Base-by-base conservation (phyloP, 2,888 invertebrate species). In the Temnothorax unifasciatus region DNA sequence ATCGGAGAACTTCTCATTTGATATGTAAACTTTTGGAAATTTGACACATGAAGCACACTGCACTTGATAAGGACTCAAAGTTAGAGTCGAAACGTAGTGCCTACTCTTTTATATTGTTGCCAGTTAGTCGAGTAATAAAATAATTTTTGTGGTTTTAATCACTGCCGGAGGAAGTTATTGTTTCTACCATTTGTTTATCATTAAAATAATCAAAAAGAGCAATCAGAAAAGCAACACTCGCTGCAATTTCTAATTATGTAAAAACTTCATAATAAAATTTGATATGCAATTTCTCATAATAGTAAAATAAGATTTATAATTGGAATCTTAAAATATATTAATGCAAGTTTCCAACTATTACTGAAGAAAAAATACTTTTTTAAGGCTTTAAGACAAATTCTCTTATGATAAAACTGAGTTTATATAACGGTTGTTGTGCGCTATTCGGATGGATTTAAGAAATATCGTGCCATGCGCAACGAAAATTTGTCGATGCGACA, bases 381-480 rank as follows among this genome's bases (percentile, higher is more conserved):
- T n/a, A n/a, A 66, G 0, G 18, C 25, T n/a, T 54, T 0, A 29
- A 41, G 18, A 59, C 18, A 44, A 68, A n/a, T 44, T n/a, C 18
- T 47, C 11, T 47, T 69, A 25, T 18, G 21, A 57, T 18, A 34
- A 79, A 71, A 38, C 13, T 47, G 21, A 66, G 59, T 47, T 71
- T 25, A 4, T 25, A 25, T 57, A 68, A 66, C 38, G 15, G 13
- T 29, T 71, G 9, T 59, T 47, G 66, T 25, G 25, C 25, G 5
- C 3, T 57, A 59, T 79, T 63, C 8, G 18, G 61, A 79, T 79
- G 47, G 29, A 29, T 79, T 79, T 71, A 59, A 79, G 71, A 79
- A 25, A 59, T 69, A 69, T 79, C 77, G 44, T 47, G 47, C 59
- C n/a, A 61, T 47, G 47, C 69, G 11, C 57, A 79, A 34, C 25